Evolutionary conservation across 2,113 vertebrate species (phyloP), one percentile per base, ranked within the genome.

Genomic region (Melanocharis versteri): DNA sequence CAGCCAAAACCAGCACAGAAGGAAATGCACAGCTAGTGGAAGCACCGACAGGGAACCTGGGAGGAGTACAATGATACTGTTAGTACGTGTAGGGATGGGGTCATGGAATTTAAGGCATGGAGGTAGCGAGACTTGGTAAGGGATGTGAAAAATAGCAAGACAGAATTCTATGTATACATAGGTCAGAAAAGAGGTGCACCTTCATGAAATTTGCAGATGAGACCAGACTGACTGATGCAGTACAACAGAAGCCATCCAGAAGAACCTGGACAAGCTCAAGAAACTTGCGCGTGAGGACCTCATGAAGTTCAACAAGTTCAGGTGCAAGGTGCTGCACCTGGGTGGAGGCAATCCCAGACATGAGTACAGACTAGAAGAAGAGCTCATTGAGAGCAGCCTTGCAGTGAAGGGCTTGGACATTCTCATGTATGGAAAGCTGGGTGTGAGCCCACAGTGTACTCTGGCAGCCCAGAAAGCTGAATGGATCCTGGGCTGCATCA

Each of bases 331-430:
- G 17, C 62, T 69, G 22, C 39, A 33, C 5, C 22, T 39, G 27
- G 27, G 39, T 28, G 27, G n/a, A 68, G 27, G 22, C 11, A 33
- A 39, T 28, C 45, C 28, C 37, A 87, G 45, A 51, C 45, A 45
- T 19, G 11, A 53, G 23, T 33, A 42, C 22, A 58, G 44, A 18
- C 14, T 31, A 26, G 11, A 35, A 58, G 31, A 66, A 57, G 37
- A 44, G 31, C 17, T 61, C 10, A 44, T 7, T 61, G 11, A 30
- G 28, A 73, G 22, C 17, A 53, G 22, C 9, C 33, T 28, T 39
- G 27, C 23, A 23, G 10, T 11, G 23, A 45, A 53, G 28, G 6
- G 15, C 10, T 60, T 28, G 45, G 10, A 37, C 0, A 0, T 33
- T 69, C 27, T 53, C 22, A 77, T 7, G 28, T 39, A 39, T 4